phyloP scores from a whole-genome alignment of 2,888 invertebrate genomes.

The Yponomeuta malinellus region DNA sequence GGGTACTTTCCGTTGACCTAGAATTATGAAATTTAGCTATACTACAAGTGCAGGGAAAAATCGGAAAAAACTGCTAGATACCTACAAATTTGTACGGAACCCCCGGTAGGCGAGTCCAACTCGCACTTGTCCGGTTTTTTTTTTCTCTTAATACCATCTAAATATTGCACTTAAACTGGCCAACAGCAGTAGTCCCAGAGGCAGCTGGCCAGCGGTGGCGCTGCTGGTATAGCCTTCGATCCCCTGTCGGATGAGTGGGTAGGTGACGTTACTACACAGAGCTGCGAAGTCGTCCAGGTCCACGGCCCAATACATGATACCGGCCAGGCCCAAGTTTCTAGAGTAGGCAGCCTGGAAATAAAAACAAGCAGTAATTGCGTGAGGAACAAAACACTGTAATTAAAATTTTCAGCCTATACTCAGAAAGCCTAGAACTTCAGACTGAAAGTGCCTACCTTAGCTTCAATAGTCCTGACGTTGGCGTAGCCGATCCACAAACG shows the following conservation, averaged over 20 bases:
- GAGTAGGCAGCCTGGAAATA: slow-evolving; percentile 22
- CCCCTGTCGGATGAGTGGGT: slow-evolving; percentile 61
- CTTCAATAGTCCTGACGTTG: slow-evolving; percentile 53
- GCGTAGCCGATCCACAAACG: slow-evolving; percentile 79
- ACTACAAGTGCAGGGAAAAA: no score
- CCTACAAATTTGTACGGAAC: no score
- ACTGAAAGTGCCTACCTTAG: slow-evolving; percentile 43
- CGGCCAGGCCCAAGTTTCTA: slow-evolving; percentile 55
- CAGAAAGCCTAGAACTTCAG: no score
- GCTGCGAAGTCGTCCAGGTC: slow-evolving; percentile 81
- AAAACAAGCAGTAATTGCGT: no score
- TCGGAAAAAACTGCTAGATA: no score
- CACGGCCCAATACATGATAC: slow-evolving; percentile 82
- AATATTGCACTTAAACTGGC: neutral
- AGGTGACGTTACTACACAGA: slow-evolving; percentile 62
- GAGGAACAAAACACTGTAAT: no score
- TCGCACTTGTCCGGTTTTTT: no score
- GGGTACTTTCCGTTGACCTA: no score
- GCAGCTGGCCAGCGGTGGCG: neutral
- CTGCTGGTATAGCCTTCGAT: slow-evolving; percentile 22
- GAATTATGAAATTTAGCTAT: no score
- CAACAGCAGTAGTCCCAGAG: neutral
- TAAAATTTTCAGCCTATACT: no score
- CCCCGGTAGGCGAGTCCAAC: no score
- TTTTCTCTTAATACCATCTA: neutral